Evolutionary conservation across 2,113 vertebrate species (phyloP).

Genomic region (Saimiri boliviensis): DNA sequence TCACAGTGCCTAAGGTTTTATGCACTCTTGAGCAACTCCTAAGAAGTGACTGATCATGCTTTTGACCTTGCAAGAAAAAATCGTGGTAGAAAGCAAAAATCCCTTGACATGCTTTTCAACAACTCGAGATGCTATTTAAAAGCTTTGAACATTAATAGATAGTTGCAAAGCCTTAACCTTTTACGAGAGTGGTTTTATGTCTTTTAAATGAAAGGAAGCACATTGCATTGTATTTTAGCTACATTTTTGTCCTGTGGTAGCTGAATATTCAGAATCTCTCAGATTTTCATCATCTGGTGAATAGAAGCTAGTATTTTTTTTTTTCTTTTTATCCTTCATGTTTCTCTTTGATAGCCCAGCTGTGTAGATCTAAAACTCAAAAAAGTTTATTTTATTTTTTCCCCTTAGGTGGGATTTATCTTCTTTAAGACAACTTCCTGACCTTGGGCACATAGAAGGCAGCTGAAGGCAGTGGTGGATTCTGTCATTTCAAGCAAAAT

Average conservation of each 20-base stretch:
- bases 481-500: neutral
- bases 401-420: neutral
- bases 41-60: neutral
- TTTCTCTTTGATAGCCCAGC: neutral
- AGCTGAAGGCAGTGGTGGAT: neutral
- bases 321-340: neutral
- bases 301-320: too few relatives aligned
- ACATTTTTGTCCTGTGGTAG: rapidly evolving
- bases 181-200: neutral
- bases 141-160: neutral
- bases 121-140: neutral
- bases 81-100: neutral
- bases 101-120: neutral
- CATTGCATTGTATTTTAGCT: neutral
- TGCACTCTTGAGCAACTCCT: neutral
- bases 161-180: neutral
- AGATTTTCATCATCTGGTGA: neutral
- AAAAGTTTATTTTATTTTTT: neutral
- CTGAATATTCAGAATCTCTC: neutral
- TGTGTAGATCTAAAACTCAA: neutral
- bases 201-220: neutral
- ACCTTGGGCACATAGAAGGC: neutral
- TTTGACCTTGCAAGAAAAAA: neutral
- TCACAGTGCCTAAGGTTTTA: neutral
- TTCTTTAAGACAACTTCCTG: neutral